Evolutionary conservation across 2,113 vertebrate species (phyloP).

Genomic region (Ptilonorhynchus violaceus): DNA sequence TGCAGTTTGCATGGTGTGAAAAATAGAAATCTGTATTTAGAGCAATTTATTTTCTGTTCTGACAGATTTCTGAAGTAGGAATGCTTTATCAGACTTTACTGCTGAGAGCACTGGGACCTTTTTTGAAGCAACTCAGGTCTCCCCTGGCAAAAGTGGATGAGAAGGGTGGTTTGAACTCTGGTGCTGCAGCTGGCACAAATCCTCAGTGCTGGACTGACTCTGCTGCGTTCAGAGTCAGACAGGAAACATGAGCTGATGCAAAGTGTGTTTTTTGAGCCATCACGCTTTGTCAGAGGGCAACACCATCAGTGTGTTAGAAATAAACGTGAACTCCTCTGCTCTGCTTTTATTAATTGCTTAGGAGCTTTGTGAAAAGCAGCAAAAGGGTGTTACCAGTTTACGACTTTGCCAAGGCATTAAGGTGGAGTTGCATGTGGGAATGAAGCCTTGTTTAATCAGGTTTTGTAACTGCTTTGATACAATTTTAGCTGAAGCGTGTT

Average conservation of each 20-base stretch:
- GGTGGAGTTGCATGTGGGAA: conserved; percentile 71
- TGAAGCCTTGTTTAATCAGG: conserved; percentile 69
- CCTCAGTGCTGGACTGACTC: background rate
- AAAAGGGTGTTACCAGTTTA: conserved; percentile 56
- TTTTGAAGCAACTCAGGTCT: background rate
- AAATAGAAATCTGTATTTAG: background rate
- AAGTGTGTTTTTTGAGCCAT: background rate
- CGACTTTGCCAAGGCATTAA: conserved; percentile 59
- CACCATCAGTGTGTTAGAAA: background rate
- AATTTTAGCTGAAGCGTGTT: conserved; percentile 66
- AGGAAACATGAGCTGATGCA: background rate
- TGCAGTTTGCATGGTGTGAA: background rate
- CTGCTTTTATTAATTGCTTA: background rate
- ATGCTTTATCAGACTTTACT: background rate
- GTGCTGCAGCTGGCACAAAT: background rate
- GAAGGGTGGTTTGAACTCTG: background rate
- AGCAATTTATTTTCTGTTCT: background rate
- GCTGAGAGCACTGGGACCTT: background rate
- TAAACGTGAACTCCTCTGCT: background rate
- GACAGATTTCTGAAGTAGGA: background rate
- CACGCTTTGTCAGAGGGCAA: background rate
- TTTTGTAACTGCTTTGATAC: conserved; percentile 61
- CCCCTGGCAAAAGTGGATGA: background rate
- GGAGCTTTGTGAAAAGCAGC: conserved; percentile 7
- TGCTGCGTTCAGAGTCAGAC: background rate